Evolutionary conservation across 2,113 vertebrate species (phyloP), one percentile per base, ranked within the genome.

Genomic region (Zosterops pallidus): DNA sequence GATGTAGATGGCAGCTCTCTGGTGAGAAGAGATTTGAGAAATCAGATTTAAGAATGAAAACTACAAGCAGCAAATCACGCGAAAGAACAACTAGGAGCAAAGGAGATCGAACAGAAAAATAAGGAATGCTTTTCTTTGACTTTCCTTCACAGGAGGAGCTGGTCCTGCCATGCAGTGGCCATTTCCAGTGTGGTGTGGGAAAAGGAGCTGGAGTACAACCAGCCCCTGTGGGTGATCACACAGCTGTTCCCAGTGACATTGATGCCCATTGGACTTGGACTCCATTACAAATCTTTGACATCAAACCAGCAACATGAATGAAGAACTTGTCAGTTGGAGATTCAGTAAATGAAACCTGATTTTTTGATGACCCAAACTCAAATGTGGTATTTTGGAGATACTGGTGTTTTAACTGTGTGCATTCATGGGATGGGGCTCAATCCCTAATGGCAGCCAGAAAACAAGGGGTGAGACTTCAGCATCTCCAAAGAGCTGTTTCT

Each of bases 321-420:
- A 86, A 31, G 21, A 65, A 35, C 33, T 55, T 21, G 35, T 22
- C 52, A 53, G 21, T 0, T 35, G 23, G 68, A 69, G 20, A 8
- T 20, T 63, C 42, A 14, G 8, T 22, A 68, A 83, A 57, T 35
- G 28, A 89, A 81, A 39, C 19, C 2, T 46, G 56, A 12, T 24
- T 31, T 81, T 75, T 67, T 86, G 39, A 39, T 28, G 37, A 20
- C 18, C 24, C 15, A 42, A 49, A 50, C 21, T 72, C 33, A 78
- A 59, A 59, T 7, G 9, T 15, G 20, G 8, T 37, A 4, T 42
- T 42, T 74, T 60, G 23, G 60, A 83, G 41, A 8, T 19, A 28
- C 1, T 3, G 5, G 21, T 39, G 25, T 82, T 92, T 63, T 28
- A 86, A 22, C 14, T 0, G 0, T 11, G 14, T 28, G 9, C 22